A percentile compares a stretch with the other conserved stretches of the same genome.
These are phyloP conservation scores for Chrysocyon brachyurus DNA, from an alignment of 2,797 vertebrate species.

Conservation along the genomic window DNA sequence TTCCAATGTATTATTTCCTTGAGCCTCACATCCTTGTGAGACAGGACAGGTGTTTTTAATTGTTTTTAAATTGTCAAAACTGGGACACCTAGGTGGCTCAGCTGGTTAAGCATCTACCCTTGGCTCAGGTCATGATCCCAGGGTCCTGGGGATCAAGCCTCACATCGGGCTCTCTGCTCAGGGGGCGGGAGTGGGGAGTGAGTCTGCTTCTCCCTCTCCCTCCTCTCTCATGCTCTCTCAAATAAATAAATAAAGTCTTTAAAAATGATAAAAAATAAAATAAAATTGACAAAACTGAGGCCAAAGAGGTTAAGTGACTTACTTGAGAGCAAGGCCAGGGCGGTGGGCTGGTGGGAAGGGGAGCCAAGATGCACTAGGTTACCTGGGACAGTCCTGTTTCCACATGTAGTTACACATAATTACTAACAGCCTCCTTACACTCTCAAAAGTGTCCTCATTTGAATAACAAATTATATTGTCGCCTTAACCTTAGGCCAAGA, in stretches of 20 bases:
- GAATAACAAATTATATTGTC: not conserved
- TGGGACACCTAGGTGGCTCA: not conserved
- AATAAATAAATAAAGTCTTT: not conserved
- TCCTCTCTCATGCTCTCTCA: not conserved
- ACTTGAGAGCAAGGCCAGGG: not conserved
- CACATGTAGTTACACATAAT: not conserved
- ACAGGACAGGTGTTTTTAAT: not conserved
- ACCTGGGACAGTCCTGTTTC: not conserved
- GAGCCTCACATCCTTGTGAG: not conserved
- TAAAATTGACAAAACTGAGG: not conserved
- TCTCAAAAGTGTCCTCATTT: not conserved
- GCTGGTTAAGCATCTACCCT: not conserved
- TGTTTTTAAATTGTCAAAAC: not conserved
- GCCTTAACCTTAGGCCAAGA: not conserved
- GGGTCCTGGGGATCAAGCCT: not conserved
- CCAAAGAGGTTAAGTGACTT: not conserved
- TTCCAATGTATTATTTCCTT: not conserved
- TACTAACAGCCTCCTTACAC: not conserved
- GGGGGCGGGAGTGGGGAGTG: too few relatives aligned
- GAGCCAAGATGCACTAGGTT: not conserved
- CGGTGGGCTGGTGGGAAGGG: not conserved
- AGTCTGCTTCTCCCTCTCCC: not conserved
- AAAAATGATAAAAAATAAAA: not conserved
- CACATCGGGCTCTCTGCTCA: not conserved
- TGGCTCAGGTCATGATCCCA: not conserved